phyloP scores from a whole-genome alignment of 2,797 vertebrate genomes.

The Pempheris klunzingeri region DNA sequence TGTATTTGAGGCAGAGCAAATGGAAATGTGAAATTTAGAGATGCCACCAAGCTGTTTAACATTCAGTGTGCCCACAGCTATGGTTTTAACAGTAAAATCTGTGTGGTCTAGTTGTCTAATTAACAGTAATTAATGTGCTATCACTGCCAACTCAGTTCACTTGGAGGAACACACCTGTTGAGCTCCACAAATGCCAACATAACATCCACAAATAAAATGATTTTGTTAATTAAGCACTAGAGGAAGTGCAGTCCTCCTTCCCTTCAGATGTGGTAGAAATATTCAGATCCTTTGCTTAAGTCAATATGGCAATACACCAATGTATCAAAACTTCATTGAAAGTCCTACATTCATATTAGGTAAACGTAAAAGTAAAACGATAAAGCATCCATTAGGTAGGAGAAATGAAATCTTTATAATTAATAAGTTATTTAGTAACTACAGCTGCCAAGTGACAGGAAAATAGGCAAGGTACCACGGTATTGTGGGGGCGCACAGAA shows the following conservation, averaged over 20 bases:
- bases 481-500: neutral
- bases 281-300: neutral
- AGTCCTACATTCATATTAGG: neutral
- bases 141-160: neutral
- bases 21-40: constrained; percentile 7
- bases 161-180: constrained; percentile 1
- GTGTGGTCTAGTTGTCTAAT: neutral
- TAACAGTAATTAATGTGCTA: neutral
- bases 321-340: neutral
- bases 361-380: too few species aligned
- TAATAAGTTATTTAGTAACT: too few species aligned
- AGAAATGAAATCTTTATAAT: neutral
- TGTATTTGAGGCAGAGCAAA: neutral
- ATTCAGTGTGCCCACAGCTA: neutral
- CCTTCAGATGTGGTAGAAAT: neutral
- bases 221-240: neutral
- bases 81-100: neutral
- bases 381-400: too few species aligned
- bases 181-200: neutral
- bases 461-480: neutral
- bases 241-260: neutral
- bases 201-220: neutral
- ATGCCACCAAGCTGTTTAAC: constrained; percentile 4
- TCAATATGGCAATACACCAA: neutral
- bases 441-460: neutral